Evolutionary conservation across 2,797 vertebrate genomes (phyloP).

Genomic region (Sebastes nivosus): DNA sequence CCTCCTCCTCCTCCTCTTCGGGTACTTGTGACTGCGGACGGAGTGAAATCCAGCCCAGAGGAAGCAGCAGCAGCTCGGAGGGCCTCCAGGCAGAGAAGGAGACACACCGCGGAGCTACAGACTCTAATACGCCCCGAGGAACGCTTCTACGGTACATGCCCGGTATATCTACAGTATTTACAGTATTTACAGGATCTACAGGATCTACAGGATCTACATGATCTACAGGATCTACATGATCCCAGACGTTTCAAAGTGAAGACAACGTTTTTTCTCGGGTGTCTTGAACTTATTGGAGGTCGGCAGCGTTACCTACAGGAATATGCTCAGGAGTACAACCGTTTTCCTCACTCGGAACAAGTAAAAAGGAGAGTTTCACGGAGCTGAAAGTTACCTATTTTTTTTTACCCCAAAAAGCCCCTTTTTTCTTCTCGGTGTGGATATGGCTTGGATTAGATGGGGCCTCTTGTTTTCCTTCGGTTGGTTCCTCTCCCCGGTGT

Average conservation of each 20-base stretch:
- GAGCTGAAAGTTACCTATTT: not conserved
- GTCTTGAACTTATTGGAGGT: not conserved
- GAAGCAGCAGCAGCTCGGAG: slow-evolving; percentile 50
- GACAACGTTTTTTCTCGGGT: not conserved
- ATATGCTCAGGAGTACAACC: slow-evolving; percentile 47
- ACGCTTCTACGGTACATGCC: not conserved
- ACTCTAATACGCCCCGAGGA: not conserved
- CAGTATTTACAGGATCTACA: too few relatives aligned
- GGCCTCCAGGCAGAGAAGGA: not conserved
- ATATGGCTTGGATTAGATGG: slow-evolving; percentile 85
- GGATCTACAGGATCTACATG: too few relatives aligned
- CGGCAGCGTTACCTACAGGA: slow-evolving; percentile 26
- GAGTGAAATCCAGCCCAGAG: not conserved
- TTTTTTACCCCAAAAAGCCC: not conserved
- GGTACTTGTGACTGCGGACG: slow-evolving; percentile 21
- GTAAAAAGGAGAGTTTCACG: slow-evolving; percentile 36
- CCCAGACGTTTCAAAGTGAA: not conserved
- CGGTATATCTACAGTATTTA: too few relatives aligned
- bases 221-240: not conserved
- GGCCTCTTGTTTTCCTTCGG: slow-evolving; percentile 80
- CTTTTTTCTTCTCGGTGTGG: not conserved
- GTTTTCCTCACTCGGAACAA: slow-evolving; percentile 35
- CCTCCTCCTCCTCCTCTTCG: not conserved
- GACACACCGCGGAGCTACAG: not conserved
- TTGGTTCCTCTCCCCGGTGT: slow-evolving; percentile 70